These are phyloP conservation scores for Drosophila paracracens DNA, from an alignment of 2,888 invertebrate species.

Conservation along the genomic window DNA sequence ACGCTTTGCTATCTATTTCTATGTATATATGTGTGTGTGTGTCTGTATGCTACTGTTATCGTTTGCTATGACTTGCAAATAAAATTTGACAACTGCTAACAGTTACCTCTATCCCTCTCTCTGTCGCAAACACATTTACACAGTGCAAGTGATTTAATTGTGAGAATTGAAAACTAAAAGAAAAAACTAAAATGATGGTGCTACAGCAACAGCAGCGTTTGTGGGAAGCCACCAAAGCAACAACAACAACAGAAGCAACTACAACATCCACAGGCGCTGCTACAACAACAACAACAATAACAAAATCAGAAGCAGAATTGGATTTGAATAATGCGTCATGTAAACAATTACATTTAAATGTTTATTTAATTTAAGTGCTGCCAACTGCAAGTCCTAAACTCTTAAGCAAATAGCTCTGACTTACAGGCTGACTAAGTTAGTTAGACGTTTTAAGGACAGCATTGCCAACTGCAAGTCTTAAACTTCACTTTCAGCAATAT, in stretches of 20 bases:
- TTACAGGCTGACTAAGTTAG: not conserved
- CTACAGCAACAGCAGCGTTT: slow-evolving; percentile 79
- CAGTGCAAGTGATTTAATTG: slow-evolving; percentile 17
- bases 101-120: not conserved
- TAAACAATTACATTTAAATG: not conserved
- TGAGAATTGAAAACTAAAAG: not conserved
- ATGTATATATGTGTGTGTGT: not conserved
- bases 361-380: not conserved
- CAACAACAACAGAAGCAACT: slow-evolving; percentile 18
- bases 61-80: slow-evolving; percentile 39
- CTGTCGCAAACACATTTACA: slow-evolving; percentile 26
- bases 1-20: slow-evolving; percentile 1
- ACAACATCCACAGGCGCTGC: slow-evolving; percentile 23
- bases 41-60: slow-evolving; percentile 3
- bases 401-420: not conserved
- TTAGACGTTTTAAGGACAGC: not conserved
- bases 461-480: slow-evolving; percentile 10
- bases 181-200: slow-evolving; percentile 49
- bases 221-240: slow-evolving; percentile 64
- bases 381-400: not conserved
- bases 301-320: slow-evolving; percentile 33
- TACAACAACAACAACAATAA: slow-evolving; percentile 15
- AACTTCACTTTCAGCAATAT: not conserved
- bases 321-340: slow-evolving; percentile 34
- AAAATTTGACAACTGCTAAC: slow-evolving; percentile 23